Evolutionary conservation across 2,113 vertebrate genomes (phyloP), one percentile per base, ranked within the genome.

Genomic region (Eptatretus burgeri): DNA sequence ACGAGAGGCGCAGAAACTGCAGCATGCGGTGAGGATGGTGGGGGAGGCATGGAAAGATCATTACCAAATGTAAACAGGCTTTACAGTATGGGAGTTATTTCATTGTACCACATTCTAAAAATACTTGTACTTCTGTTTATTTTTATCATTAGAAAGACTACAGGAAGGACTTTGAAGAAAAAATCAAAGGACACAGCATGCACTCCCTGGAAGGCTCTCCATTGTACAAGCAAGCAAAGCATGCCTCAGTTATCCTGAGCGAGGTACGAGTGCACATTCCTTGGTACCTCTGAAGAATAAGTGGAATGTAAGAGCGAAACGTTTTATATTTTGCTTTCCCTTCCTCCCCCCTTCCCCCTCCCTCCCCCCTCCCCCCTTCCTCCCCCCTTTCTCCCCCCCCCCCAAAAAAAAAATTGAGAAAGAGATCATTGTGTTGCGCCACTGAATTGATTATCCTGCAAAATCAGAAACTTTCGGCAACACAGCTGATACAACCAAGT

Each of bases 1-100:
- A 62, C 93, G 81, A 70, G 93, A 98, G 66, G 77, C 93, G 51
- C 89, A 98, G 74, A 87, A 89, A 68, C 82, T 98, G 85, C 93
- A 98, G 74, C 94, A 87, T 13, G 56, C 20, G 56, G 56, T 60
- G 56, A 11, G 20, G 56, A 60, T 20, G 12, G 12, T 12, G 20
- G 56, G 20, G 56, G n/a, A 20, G 20, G 10, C 56, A 60, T 9
- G 56, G 56, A n/a, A n/a, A 60, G 2, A n/a, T 13, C 11, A 17
- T 11, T 17, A 60, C n/a, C 56, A 60, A 20, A n/a, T 60, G 56
- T 13, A 11, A 60, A n/a, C n/a, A 20, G 56, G 20, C 9, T 60
- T n/a, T 17, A 17, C 2, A 20, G n/a, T 60, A 11, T 60, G 56
- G 56, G n/a, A n/a, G 20, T 20, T 60, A n/a, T 17, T 60, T 9